Evolutionary conservation across 2,888 invertebrate genomes (phyloP).

Genomic region (Pterostichus madidus): DNA sequence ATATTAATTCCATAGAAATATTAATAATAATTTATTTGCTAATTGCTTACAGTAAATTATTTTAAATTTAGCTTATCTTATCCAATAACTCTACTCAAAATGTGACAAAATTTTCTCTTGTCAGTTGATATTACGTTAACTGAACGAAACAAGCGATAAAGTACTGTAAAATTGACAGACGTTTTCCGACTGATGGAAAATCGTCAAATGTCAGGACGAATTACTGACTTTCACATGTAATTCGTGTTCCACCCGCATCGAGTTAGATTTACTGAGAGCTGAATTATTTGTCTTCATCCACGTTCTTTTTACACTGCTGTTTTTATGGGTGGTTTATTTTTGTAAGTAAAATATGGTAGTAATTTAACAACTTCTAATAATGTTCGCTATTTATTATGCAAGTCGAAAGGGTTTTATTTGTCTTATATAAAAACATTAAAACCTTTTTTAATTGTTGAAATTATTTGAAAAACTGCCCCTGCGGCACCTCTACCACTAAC

Average conservation of each 20-base stretch:
- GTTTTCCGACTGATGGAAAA: constrained; percentile 20
- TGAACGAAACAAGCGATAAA: constrained; percentile 25
- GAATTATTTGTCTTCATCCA: background rate
- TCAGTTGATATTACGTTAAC: constrained; percentile 28
- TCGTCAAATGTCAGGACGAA: constrained; percentile 35
- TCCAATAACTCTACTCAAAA: too few species aligned
- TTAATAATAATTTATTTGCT: too few species aligned
- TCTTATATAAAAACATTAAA: too few species aligned
- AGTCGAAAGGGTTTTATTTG: too few species aligned
- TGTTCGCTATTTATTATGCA: too few species aligned
- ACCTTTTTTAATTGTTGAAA: too few species aligned
- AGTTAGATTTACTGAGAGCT: background rate
- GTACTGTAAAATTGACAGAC: constrained; percentile 31
- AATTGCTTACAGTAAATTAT: too few species aligned
- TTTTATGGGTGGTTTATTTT: background rate
- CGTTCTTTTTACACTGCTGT: background rate
- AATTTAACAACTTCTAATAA: background rate
- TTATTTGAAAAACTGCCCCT: too few species aligned
- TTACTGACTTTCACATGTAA: constrained; percentile 25
- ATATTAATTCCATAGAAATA: too few species aligned
- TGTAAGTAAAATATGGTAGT: background rate
- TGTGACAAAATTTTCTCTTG: constrained; percentile 5
- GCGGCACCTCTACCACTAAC: too few species aligned
- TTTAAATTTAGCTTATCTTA: too few species aligned
- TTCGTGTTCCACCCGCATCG: constrained; percentile 7